These are phyloP conservation scores for Notarius lentiginosus DNA, from an alignment of 2,113 vertebrate genomes.

Conservation along the genomic window DNA sequence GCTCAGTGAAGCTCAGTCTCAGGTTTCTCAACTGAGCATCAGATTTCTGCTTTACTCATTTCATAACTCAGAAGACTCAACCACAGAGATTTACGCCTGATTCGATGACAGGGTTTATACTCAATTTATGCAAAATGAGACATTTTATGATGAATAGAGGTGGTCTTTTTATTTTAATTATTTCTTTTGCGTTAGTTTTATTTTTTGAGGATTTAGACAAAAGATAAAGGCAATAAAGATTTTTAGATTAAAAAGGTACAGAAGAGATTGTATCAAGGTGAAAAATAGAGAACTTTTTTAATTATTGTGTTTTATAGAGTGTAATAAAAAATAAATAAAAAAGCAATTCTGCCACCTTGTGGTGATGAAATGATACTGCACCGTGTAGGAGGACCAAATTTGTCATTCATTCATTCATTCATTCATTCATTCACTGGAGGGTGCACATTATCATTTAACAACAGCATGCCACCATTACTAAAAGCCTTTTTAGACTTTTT, in stretches of 20 bases:
- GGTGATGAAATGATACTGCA: conserved; percentile 1
- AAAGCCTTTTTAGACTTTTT: no score
- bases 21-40: background rate
- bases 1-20: background rate
- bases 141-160: background rate
- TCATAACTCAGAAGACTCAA: background rate
- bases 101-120: background rate
- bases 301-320: background rate
- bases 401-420: no score
- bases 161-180: background rate
- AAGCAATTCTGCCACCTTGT: conserved; percentile 44
- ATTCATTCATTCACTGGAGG: no score
- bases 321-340: background rate
- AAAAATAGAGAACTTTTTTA: background rate
- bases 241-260: background rate
- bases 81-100: background rate
- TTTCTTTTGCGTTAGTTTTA: background rate
- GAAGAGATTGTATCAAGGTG: background rate
- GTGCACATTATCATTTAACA: no score
- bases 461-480: no score
- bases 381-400: no score
- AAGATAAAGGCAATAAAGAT: background rate
- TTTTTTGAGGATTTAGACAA: background rate
- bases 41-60: background rate
- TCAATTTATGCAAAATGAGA: background rate